Conservation (phyloP, 2,888 invertebrate species). For the Volucella inflata region DNA sequence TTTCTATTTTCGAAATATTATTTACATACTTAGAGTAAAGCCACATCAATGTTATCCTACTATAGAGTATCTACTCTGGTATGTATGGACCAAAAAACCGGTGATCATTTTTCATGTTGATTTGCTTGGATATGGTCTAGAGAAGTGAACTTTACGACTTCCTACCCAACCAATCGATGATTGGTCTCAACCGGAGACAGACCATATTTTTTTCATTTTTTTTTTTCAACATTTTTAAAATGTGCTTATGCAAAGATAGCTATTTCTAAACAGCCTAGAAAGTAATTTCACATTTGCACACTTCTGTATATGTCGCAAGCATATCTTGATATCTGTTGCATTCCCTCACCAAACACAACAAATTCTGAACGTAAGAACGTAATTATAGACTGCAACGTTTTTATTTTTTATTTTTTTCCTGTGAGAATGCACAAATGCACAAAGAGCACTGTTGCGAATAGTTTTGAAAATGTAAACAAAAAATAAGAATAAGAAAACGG, state of each 20-base stretch:
- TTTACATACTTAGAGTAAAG: slow-evolving; percentile 24
- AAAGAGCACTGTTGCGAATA: slow-evolving; percentile 44
- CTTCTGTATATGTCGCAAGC: neutral
- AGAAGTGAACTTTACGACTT: no score
- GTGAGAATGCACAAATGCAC: neutral
- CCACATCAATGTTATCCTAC: neutral
- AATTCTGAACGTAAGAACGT: slow-evolving; percentile 27
- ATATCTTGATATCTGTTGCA: slow-evolving; percentile 8
- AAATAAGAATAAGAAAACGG: slow-evolving; percentile 3
- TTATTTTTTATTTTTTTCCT: slow-evolving; percentile 26
- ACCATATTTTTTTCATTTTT: no score
- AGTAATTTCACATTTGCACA: slow-evolving; percentile 10
- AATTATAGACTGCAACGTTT: slow-evolving; percentile 36
- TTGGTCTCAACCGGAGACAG: slow-evolving; percentile 1
- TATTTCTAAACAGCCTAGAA: neutral
- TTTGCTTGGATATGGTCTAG: neutral
- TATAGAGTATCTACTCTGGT: no score
- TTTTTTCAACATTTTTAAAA: no score
- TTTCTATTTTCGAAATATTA: slow-evolving; percentile 62
- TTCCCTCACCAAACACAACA: neutral
- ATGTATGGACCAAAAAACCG: neutral
- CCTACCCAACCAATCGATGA: neutral
- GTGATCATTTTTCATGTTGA: slow-evolving; percentile 13
- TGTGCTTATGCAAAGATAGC: no score
- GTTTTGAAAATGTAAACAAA: slow-evolving; percentile 33